Conservation (phyloP, 2,888 invertebrate genomes). For the Bembecia ichneumoniformis region DNA sequence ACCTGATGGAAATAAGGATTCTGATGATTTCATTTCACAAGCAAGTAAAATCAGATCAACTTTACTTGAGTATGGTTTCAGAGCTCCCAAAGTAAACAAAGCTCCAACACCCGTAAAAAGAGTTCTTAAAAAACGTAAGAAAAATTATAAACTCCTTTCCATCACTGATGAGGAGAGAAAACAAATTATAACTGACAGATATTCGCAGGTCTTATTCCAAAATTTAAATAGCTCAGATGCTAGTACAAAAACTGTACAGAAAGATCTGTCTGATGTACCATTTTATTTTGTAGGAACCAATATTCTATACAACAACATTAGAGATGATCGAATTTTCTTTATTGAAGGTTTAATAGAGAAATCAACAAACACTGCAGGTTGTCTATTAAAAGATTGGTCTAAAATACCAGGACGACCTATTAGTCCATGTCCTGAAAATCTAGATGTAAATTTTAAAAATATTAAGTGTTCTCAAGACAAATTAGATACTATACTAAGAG, state of each 20-base stretch:
- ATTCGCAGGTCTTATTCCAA: conserved; percentile 42
- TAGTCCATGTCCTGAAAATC: conserved; percentile 50
- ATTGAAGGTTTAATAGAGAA: conserved; percentile 56
- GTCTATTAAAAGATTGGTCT: conserved; percentile 74
- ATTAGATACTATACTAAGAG: conserved; percentile 48
- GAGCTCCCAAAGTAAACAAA: conserved; percentile 44
- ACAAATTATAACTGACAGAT: conserved; percentile 42
- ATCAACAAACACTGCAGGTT: conserved; percentile 42
- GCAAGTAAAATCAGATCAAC: conserved; percentile 60
- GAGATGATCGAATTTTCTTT: conserved; percentile 49
- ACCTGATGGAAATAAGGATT: conserved; percentile 8
- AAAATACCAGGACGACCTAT: conserved; percentile 75
- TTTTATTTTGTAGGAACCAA: conserved; percentile 38
- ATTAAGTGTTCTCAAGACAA: conserved; percentile 45
- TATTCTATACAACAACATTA: conserved; percentile 33
- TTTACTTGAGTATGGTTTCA: conserved; percentile 76
- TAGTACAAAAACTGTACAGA: conserved; percentile 14
- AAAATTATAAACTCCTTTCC: conserved; percentile 38
- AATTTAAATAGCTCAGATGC: conserved; percentile 12
- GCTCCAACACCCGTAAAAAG: conserved; percentile 17
- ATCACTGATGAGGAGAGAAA: conserved; percentile 34
- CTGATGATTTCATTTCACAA: conserved; percentile 23
- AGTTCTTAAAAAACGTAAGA: conserved; percentile 27
- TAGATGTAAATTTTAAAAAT: conserved; percentile 34
- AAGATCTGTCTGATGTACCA: conserved; percentile 8